A percentile compares a stretch with the other conserved stretches of the same genome.
Conservation (phyloP, 37 sponge, comb jelly and placozoan species). For the Cliona cf. orientalis region DNA sequence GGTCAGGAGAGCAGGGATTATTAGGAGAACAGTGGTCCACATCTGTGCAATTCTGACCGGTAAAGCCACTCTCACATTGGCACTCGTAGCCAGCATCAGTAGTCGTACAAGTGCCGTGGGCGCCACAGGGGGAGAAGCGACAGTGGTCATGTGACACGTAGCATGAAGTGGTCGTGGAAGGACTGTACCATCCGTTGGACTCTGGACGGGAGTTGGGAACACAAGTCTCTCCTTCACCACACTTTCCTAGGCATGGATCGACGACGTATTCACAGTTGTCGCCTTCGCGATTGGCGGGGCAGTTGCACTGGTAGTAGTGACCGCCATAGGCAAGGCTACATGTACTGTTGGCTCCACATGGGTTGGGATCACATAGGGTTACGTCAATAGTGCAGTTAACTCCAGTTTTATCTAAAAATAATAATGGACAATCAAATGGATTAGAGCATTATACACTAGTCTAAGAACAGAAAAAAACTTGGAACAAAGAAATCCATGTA, state of each 20-base stretch:
- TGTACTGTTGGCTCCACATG: constrained; percentile 56
- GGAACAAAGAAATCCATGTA: too few relatives aligned
- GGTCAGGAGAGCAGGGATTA: not conserved
- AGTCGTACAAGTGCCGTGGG: not conserved
- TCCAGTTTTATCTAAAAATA: constrained; percentile 26
- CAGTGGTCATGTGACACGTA: not conserved
- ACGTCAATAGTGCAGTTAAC: constrained; percentile 30
- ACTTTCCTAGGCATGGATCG: constrained; percentile 32
- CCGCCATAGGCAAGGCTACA: constrained; percentile 22
- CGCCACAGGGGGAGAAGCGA: not conserved
- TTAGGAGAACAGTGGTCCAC: not conserved
- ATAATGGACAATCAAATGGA: not conserved
- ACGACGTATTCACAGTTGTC: constrained; percentile 24
- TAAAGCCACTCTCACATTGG: constrained; percentile 7
- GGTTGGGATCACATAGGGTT: constrained; percentile 34
- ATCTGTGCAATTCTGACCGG: not conserved
- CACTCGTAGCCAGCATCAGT: constrained; percentile 1
- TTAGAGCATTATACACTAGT: too few relatives aligned
- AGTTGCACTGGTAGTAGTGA: constrained; percentile 41
- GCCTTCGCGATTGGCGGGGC: constrained; percentile 41
- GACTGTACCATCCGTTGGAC: too few relatives aligned
- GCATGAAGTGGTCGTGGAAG: not conserved
- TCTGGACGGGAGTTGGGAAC: not conserved
- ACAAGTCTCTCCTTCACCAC: constrained; percentile 41
- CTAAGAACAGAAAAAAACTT: too few relatives aligned